Evolutionary conservation across 1,140 invertebrate species (phyloP).

Genomic region (Theocolax elegans): DNA sequence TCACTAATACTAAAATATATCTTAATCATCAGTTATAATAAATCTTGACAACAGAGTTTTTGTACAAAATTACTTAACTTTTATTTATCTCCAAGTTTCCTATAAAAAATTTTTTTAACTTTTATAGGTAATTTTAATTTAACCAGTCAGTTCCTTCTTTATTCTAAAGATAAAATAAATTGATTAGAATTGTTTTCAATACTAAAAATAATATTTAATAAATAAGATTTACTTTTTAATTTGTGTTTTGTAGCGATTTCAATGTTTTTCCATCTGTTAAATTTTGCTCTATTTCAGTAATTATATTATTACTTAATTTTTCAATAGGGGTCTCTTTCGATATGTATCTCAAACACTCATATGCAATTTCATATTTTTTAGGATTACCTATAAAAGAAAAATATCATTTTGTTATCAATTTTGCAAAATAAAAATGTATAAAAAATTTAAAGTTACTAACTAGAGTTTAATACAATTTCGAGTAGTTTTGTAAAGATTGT

Average conservation of each 20-base stretch:
- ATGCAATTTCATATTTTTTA: conserved; percentile 20
- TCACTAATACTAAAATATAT: too few relatives aligned
- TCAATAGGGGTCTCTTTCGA: not conserved
- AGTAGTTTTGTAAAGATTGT: not conserved
- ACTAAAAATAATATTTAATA: not conserved
- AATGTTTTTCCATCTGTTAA: not conserved
- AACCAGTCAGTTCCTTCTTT: not conserved
- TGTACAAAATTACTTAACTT: too few relatives aligned
- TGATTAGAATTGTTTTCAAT: too few relatives aligned
- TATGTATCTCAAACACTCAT: not conserved
- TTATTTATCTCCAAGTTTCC: too few relatives aligned
- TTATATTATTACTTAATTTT: not conserved
- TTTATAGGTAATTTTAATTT: not conserved
- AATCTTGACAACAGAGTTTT: too few relatives aligned
- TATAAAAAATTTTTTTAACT: too few relatives aligned
- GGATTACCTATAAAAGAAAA: not conserved
- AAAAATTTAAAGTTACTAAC: conserved; percentile 26
- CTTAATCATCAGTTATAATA: too few relatives aligned
- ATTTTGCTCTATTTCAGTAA: not conserved
- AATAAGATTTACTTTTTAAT: conserved; percentile 9
- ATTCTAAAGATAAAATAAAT: conserved; percentile 28
- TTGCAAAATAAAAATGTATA: not conserved
- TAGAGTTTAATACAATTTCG: not conserved
- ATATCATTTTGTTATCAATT: not conserved
- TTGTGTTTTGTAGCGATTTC: not conserved